Conservation (phyloP, 2,797 vertebrate species). For the Perodicticus potto region DNA sequence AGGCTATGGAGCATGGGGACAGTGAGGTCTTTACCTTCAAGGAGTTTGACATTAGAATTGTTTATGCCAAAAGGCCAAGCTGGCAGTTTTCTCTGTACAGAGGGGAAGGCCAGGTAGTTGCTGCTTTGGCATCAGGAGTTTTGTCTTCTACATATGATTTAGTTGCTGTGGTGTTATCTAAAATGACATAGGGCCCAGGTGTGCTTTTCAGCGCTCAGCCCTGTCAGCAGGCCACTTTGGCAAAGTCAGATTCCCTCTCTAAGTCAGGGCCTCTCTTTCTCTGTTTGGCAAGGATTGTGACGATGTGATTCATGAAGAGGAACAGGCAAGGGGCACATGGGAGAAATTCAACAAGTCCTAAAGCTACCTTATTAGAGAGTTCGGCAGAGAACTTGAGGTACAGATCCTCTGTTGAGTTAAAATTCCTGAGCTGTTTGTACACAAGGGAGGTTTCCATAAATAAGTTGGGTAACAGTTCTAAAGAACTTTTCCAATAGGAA, state of each 20-base stretch:
- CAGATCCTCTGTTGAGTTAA: neutral
- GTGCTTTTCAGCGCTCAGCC: neutral
- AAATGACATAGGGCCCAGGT: neutral
- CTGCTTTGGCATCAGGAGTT: neutral
- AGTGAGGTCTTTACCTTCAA: neutral
- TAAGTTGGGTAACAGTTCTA: neutral
- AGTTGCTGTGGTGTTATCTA: neutral
- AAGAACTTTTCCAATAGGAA: conserved; percentile 54
- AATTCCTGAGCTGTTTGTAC: neutral
- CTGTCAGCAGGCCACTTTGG: neutral
- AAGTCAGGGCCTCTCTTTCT: neutral
- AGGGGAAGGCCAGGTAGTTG: neutral
- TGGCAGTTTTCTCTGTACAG: neutral
- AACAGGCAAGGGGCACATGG: neutral
- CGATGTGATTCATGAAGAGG: neutral
- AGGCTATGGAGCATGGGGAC: neutral
- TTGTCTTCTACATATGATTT: neutral
- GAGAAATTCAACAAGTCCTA: neutral
- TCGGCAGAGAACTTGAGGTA: neutral
- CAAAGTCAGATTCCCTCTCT: neutral
- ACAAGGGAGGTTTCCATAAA: neutral
- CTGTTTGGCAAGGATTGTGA: neutral
- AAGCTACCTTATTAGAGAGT: neutral
- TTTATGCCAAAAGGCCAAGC: neutral
- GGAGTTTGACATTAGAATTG: neutral